Conservation (phyloP, 2,797 vertebrate genomes). For the Ctenochaetus hawaiiensis region DNA sequence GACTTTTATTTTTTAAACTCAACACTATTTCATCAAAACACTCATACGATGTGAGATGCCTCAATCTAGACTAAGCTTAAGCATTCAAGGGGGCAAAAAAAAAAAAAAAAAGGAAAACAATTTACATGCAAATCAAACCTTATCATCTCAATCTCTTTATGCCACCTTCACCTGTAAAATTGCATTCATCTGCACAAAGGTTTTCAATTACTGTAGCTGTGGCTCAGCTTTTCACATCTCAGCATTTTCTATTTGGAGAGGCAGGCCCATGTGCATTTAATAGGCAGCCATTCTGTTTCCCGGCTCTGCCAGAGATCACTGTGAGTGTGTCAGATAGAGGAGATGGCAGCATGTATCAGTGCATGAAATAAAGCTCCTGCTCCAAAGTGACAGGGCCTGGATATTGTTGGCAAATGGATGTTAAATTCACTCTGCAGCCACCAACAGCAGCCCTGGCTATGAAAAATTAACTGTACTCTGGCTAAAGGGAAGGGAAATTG, state of each 20-base stretch:
- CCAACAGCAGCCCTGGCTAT: conserved; percentile 74
- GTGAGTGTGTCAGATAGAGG: conserved; percentile 77
- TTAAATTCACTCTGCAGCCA: conserved; percentile 79
- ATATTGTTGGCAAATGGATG: conserved; percentile 84
- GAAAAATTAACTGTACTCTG: conserved; percentile 84
- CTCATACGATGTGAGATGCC: conserved; percentile 36
- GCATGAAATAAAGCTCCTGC: conserved; percentile 86
- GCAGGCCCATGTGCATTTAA: conserved; percentile 82
- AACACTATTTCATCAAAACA: conserved; percentile 51
- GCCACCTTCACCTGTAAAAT: conserved; percentile 77
- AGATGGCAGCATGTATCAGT: conserved; percentile 86
- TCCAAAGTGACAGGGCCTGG: conserved; percentile 83
- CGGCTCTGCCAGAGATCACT: conserved; percentile 71
- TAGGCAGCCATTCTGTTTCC: conserved; percentile 77
- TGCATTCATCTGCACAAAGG: conserved; percentile 84
- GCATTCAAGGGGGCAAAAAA: conserved; percentile 56
- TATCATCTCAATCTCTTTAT: conserved; percentile 85
- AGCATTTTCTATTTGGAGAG: conserved; percentile 79
- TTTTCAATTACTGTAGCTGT: conserved; percentile 82
- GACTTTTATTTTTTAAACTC: conserved; percentile 26
- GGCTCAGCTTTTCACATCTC: conserved; percentile 80
- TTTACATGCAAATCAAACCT: conserved; percentile 89
- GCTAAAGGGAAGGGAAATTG: conserved; percentile 83
- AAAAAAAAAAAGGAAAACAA: conserved; percentile 77
- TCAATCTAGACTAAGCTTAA: conserved; percentile 65